Conservation (phyloP, 2,797 vertebrate species). For the Scolopax rusticola region DNA sequence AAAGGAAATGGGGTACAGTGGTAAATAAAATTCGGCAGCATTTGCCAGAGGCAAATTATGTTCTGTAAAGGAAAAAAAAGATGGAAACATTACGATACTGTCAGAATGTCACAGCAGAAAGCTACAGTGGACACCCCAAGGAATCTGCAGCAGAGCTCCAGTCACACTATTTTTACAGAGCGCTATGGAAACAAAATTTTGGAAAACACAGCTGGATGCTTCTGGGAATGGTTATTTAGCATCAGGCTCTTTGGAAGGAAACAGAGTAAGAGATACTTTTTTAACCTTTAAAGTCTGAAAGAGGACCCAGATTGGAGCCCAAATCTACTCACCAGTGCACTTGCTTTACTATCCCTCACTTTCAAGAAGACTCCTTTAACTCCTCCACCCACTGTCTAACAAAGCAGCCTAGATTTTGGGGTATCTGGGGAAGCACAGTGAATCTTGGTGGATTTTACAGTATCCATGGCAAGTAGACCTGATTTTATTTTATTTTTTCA, state of each 20-base stretch:
- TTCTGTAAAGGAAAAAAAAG: not conserved
- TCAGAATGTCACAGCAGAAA: slow-evolving; percentile 24
- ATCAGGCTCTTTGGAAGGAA: not conserved
- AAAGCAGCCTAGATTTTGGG: not conserved
- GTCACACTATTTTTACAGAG: slow-evolving; percentile 26
- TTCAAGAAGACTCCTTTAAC: not conserved
- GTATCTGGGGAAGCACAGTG: not conserved
- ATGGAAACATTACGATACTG: not conserved
- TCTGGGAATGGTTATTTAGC: slow-evolving; percentile 19
- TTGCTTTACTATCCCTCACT: not conserved
- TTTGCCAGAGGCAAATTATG: slow-evolving; percentile 47
- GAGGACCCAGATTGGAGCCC: not conserved
- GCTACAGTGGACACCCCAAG: slow-evolving; percentile 32
- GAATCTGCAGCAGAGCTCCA: slow-evolving; percentile 23
- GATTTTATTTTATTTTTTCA: not conserved
- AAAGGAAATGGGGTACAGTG: slow-evolving; percentile 15
- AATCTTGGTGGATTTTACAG: not conserved
- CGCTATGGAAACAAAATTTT: not conserved
- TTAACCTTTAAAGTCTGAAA: not conserved
- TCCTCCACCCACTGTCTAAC: not conserved
- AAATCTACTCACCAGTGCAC: not conserved
- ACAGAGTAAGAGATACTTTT: not conserved
- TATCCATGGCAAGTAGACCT: not conserved
- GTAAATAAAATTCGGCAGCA: slow-evolving; percentile 57
- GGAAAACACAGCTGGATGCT: slow-evolving; percentile 14